Base-by-base conservation (phyloP, 2,888 invertebrate species). In the Hypselothyrea guttata region DNA sequence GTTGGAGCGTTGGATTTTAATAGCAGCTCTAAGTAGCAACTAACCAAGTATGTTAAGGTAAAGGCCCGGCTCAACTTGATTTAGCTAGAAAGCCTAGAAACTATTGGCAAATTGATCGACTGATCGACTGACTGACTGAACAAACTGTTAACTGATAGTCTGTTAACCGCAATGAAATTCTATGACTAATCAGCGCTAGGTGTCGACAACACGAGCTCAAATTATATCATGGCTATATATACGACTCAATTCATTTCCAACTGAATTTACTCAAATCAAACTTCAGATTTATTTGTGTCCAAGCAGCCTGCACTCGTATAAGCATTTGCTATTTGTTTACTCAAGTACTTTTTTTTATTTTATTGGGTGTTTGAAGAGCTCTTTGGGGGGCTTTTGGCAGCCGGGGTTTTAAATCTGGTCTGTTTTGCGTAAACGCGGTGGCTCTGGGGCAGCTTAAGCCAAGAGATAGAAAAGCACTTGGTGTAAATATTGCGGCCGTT, bases 1-100 rank as follows among this genome's bases (percentile, higher is more conserved):
- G 88, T 70, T 85, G 70, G 87, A 87, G 86, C 88, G 85, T 87
- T 84, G 67, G 73, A 74, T 75, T 84, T 75, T 85, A 87, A 87
- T 86, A 64, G 63, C 49, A 64, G 63, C 49, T 48, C 48, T 35
- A 8, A 13, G 1, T 8, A 40, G 28, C 28, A 38, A 22, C 15
- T 16, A 37, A 31, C 54, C 40, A 40, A 11, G 60, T 84, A 41
- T 84, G 82, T 74, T 81, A 84, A 78, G 82, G 82, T 76, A 71
- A 77, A 74, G 67, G 63, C 74, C 76, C 49, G 9, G 18, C 33
- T 15, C 11, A 7, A 12, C 16, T 13, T 40, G 34, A 41, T 38
- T 60, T 51, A 48, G 8, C 28, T 42, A 41, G 51, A 54, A 52
- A 58, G 12, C 35, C 47, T 28, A 42, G 28, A 5, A 7, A 5